Evolutionary conservation across 2,888 invertebrate genomes (phyloP), one percentile per base, ranked within the genome.

Genomic region (Desoria tigrina): DNA sequence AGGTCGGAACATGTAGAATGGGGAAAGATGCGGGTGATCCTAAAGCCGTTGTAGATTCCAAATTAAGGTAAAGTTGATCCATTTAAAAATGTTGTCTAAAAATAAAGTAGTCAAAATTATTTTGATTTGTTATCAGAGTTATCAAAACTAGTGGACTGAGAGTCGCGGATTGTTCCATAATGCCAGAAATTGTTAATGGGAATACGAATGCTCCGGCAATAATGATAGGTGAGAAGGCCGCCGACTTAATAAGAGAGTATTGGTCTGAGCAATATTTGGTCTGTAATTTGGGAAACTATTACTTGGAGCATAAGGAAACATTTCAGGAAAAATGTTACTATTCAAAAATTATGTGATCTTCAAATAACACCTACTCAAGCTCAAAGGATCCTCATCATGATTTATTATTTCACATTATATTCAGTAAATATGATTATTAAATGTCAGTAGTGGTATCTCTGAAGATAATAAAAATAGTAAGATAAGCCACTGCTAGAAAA

Each of bases 1-100:
- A 60, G 60, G 60, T 61, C 9, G 66, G 63, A 2, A 66, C 69
- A 21, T 69, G 69, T 23, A 16, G 32, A 11, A 65, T 65, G 66
- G 62, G 60, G 6, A 32, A 18, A 27, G 39, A 3, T 21, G 16
- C 14, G 7, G 39, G 28, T 2, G 62, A 61, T 39, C 24, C 42
- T 42, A 51, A 61, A 11, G 32, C 61, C 9, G 67, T 68, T 7
- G 67, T 68, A 1, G 64, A 68, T 39, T 60, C 64, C 4, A 56
- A 54, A 28, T 51, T 68, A 27, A 64, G 63, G 57, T 62, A 53
- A n/a, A 28, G n/a, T 9, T 49, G 9, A 49, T 49, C 9, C 39
- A 23, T 9, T n/a, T 23, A 53, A 53, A 53, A 24, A n/a, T n/a
- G n/a, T n/a, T n/a, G n/a, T n/a, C 24, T 18, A 14, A 24, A 53